phyloP scores from a whole-genome alignment of 2,888 invertebrate species.

The Lissocephala sabroskyi region DNA sequence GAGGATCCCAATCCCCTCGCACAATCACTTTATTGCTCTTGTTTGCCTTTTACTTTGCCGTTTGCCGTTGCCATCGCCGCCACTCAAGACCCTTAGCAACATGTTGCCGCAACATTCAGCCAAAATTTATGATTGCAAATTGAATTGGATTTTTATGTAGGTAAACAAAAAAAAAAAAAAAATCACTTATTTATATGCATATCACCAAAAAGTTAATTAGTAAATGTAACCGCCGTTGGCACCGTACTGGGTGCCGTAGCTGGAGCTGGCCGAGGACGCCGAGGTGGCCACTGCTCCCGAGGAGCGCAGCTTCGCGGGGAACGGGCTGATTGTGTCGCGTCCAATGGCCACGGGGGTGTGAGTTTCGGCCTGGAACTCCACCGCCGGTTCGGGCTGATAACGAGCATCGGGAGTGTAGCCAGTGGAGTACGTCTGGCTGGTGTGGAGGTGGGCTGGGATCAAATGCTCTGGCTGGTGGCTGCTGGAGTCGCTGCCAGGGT shows the following conservation, averaged over 20 bases:
- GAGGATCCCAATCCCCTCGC: too few relatives aligned
- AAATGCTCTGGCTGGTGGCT: constrained; percentile 25
- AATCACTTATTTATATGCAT: background rate
- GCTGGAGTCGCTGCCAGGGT: constrained; percentile 17
- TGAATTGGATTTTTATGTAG: constrained; percentile 12
- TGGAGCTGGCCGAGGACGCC: constrained; percentile 10
- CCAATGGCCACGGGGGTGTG: constrained; percentile 41
- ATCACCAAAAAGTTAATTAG: constrained; percentile 34
- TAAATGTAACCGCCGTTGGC: constrained; percentile 69
- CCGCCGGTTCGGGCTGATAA: background rate
- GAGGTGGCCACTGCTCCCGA: background rate
- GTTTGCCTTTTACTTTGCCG: background rate
- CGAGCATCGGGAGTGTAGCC: too few relatives aligned
- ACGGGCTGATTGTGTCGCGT: constrained; percentile 23
- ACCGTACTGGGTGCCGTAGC: constrained; percentile 62
- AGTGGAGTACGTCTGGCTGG: too few relatives aligned
- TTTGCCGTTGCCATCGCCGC: too few relatives aligned
- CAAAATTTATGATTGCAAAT: background rate
- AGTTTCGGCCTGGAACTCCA: constrained; percentile 38
- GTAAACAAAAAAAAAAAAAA: constrained; percentile 8
- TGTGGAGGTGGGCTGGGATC: constrained; percentile 2
- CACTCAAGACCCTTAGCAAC: background rate
- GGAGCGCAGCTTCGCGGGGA: constrained; percentile 21
- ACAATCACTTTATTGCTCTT: background rate
- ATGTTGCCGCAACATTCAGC: too few relatives aligned